Conservation (phyloP, 1,140 invertebrate genomes). For the Magallana angulata region DNA sequence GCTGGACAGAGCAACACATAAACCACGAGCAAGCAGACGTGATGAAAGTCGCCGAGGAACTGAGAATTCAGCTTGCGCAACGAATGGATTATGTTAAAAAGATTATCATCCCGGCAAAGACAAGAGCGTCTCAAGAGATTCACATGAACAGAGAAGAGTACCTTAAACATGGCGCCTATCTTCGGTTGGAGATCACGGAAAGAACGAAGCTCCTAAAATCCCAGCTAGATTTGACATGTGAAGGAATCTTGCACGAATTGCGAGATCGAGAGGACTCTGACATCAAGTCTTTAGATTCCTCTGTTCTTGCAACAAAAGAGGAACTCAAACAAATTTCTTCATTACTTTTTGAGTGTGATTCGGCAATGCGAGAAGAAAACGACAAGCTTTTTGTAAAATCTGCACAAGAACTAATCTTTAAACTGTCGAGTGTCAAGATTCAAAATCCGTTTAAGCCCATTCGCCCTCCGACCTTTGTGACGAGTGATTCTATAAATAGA, state of each 20-base stretch:
- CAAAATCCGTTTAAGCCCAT: background rate
- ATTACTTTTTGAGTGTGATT: background rate
- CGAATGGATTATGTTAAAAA: background rate
- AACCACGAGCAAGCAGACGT: background rate
- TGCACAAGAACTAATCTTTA: background rate
- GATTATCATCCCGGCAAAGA: background rate
- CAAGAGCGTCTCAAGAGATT: background rate
- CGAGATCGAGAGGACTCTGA: background rate
- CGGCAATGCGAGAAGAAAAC: background rate
- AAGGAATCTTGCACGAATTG: background rate
- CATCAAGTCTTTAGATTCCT: background rate
- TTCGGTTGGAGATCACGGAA: slow-evolving; percentile 13
- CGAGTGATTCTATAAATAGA: slow-evolving; percentile 1
- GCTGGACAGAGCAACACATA: slow-evolving; percentile 30
- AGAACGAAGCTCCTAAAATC: slow-evolving; percentile 3
- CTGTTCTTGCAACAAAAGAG: background rate
- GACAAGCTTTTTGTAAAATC: background rate
- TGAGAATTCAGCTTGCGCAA: background rate
- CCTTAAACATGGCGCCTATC: background rate
- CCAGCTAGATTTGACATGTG: background rate
- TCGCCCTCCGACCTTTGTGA: slow-evolving; percentile 5
- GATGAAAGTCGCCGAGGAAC: slow-evolving; percentile 19
- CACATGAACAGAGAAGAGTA: slow-evolving; percentile 17
- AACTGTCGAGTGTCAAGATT: background rate
- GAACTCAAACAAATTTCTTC: background rate